phyloP scores from a whole-genome alignment of 2,888 invertebrate species.

The Caradrina kadenii region DNA sequence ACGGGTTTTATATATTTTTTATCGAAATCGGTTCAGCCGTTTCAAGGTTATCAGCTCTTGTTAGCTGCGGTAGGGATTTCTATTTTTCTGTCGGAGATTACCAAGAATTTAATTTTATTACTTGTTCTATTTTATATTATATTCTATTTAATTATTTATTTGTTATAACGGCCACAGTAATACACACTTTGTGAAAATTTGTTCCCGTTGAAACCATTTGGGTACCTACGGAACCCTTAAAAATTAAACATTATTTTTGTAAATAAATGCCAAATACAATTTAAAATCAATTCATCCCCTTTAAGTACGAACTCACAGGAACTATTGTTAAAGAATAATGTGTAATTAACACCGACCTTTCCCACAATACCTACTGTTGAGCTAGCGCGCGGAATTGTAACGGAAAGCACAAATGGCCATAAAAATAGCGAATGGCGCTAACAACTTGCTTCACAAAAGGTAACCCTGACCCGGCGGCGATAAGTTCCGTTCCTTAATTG shows the following conservation, averaged over 20 bases:
- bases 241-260: neutral
- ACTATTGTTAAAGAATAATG: slow-evolving; percentile 27
- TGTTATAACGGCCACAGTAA: too few relatives aligned
- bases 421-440: slow-evolving; percentile 49
- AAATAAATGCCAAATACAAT: neutral
- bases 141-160: too few relatives aligned
- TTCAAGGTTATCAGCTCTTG: too few relatives aligned
- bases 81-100: too few relatives aligned
- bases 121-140: too few relatives aligned
- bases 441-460: slow-evolving; percentile 53
- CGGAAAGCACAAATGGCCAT: slow-evolving; percentile 57
- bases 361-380: slow-evolving; percentile 15
- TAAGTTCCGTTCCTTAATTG: slow-evolving; percentile 60
- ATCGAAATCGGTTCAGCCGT: too few relatives aligned
- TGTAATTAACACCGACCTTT: slow-evolving; percentile 26
- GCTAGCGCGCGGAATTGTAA: slow-evolving; percentile 28
- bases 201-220: too few relatives aligned
- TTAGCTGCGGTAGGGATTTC: too few relatives aligned
- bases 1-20: too few relatives aligned
- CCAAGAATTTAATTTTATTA: too few relatives aligned
- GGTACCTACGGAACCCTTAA: too few relatives aligned
- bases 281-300: slow-evolving; percentile 17
- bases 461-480: slow-evolving; percentile 60
- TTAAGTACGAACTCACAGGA: neutral
- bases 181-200: too few relatives aligned